Base-by-base conservation (phyloP, 2,797 vertebrate species). In the Tadarida brasiliensis region DNA sequence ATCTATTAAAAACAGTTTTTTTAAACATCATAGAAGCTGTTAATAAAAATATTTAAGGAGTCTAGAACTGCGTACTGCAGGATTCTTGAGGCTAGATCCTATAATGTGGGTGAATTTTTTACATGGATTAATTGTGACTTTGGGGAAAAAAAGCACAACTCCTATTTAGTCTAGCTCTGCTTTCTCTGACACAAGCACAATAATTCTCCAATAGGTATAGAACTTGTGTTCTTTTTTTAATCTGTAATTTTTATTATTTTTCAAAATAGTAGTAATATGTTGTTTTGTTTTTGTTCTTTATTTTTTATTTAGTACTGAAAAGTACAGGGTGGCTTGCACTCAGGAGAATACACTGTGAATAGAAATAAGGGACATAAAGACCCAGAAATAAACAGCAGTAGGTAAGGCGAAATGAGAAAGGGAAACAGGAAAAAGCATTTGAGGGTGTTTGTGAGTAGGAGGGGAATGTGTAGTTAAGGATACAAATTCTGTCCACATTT, bases 381-480 rank as follows among this genome's bases (percentile, higher is more conserved):
- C 89, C 71, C 84, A 95, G 30, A 91, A 89, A 80, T 85, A 56
- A 94, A 84, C 83, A 96, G 80, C 51, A 94, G 97, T 94, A 96
- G 83, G 83, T 91, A 83, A 93, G 94, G 95, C 94, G 86, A 94
- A 92, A 80, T 82, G 67, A 96, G 56, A 87, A 96, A 96, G 22
- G 33, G 68, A 96, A 77, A 24, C 39, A 96, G 61, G 24, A 49
- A 86, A 88, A 82, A 56, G 4, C 20, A n/a, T 83, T 73, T 74
- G 67, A 94, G 82, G 56, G 82, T 68, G 17, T 80, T 93, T 76
- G n/a, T 77, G 71, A 91, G 71, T 84, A 95, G 92, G 94, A 95
- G 49, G 87, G 10, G 12, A 87, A 83, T 76, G 30, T 83, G 54
- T 28, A 77, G 73, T 9, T n/a, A 91, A 17, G 85, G 67, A 87